phyloP scores from a whole-genome alignment of 2,113 vertebrate genomes.

The Calypte anna region DNA sequence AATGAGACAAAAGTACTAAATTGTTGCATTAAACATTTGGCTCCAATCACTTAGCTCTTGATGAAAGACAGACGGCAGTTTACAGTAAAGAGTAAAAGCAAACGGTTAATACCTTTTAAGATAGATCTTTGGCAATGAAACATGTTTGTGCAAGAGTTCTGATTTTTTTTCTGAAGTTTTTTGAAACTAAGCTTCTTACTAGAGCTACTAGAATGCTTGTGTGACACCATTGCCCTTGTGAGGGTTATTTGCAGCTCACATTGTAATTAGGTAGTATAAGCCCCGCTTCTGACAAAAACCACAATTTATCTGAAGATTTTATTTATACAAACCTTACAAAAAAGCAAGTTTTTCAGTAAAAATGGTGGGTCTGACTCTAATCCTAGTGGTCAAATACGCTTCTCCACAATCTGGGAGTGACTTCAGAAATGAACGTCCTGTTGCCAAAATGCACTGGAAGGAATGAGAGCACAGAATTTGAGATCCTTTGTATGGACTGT shows the following conservation, averaged over 20 bases:
- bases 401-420: background rate
- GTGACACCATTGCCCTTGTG: background rate
- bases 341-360: background rate
- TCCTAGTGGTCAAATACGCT: background rate
- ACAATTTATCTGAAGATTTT: background rate
- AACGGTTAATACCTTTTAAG: constrained; percentile 63
- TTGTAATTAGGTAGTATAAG: background rate
- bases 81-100: constrained; percentile 15
- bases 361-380: background rate
- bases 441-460: background rate
- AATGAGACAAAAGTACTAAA: constrained; percentile 24
- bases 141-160: constrained; percentile 56
- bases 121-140: constrained; percentile 58
- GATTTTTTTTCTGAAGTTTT: background rate
- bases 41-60: background rate
- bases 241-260: background rate
- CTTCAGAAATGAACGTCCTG: background rate
- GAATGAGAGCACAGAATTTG: background rate
- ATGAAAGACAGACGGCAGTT: constrained; percentile 27
- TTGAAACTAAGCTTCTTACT: background rate
- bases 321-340: background rate
- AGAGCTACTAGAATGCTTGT: background rate
- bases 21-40: constrained; percentile 43
- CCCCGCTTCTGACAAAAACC: background rate
- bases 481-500: background rate